These are phyloP conservation scores for Conger conger DNA, from an alignment of 2,113 vertebrate genomes.

Conservation along the genomic window DNA sequence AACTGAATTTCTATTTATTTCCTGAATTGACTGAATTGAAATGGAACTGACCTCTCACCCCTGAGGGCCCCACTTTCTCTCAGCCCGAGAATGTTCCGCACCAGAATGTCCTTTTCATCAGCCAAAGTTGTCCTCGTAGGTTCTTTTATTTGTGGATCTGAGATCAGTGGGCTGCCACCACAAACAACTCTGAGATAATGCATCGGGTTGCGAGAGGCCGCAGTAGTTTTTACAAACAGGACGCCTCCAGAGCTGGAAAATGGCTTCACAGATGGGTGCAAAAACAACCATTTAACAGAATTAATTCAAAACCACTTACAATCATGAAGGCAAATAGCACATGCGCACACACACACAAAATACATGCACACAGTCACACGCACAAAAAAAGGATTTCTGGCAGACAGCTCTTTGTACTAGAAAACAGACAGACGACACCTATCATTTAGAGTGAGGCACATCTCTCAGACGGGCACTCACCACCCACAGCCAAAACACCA, in stretches of 20 bases:
- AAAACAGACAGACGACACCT: background rate
- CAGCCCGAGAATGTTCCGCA: background rate
- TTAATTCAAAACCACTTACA: background rate
- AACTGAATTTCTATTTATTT: too few species aligned
- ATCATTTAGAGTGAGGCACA: background rate
- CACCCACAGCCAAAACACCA: slow-evolving; percentile 14
- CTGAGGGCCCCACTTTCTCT: background rate
- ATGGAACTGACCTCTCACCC: too few species aligned
- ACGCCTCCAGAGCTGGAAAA: background rate
- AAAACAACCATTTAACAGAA: background rate
- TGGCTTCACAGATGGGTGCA: background rate
- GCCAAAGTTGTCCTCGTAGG: too few species aligned
- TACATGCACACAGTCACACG: background rate
- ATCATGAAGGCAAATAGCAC: background rate
- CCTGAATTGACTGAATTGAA: too few species aligned
- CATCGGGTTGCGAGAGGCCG: too few species aligned
- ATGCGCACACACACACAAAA: background rate
- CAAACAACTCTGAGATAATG: background rate
- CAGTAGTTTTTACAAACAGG: background rate
- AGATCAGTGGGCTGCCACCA: background rate
- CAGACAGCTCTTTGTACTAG: background rate
- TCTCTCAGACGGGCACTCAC: background rate
- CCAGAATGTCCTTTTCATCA: background rate
- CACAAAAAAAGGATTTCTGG: background rate
- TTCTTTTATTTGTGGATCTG: background rate